Evolutionary conservation across 2,113 vertebrate genomes (phyloP).

Genomic region (Cettia cetti): DNA sequence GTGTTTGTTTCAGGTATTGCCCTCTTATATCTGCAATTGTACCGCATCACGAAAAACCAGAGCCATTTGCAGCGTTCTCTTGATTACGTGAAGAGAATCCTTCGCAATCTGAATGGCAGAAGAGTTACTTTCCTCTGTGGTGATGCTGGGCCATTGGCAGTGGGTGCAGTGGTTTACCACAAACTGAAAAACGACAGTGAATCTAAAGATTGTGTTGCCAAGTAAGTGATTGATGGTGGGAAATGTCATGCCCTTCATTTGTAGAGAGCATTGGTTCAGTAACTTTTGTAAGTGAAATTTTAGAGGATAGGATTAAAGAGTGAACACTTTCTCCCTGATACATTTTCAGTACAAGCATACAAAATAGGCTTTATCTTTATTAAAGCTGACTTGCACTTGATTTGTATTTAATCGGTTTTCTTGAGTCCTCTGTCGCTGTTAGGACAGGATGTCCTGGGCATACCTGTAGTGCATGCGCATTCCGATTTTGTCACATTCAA

Average conservation of each 20-base stretch:
- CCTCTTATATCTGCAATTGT: slow-evolving; percentile 89
- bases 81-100: slow-evolving; percentile 90
- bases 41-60: slow-evolving; percentile 78
- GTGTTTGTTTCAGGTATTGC: slow-evolving; percentile 80
- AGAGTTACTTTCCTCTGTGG: slow-evolving; percentile 94
- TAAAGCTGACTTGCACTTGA: background rate
- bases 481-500: background rate
- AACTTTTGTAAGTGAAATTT: background rate
- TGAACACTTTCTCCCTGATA: background rate
- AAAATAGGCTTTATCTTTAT: background rate
- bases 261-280: background rate
- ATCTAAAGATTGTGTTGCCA: slow-evolving; percentile 86
- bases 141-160: slow-evolving; percentile 91
- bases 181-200: slow-evolving; percentile 82
- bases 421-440: background rate
- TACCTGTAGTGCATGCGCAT: background rate
- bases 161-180: slow-evolving; percentile 91
- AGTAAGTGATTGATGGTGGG: slow-evolving; percentile 69
- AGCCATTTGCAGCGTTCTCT: slow-evolving; percentile 87
- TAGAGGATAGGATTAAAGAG: background rate
- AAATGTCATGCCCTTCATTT: background rate
- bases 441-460: background rate
- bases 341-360: background rate
- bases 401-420: background rate
- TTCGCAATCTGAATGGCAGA: slow-evolving; percentile 89